These are phyloP conservation scores for Drosophila lacertosa DNA, from an alignment of 1,140 invertebrate species.

Conservation along the genomic window DNA sequence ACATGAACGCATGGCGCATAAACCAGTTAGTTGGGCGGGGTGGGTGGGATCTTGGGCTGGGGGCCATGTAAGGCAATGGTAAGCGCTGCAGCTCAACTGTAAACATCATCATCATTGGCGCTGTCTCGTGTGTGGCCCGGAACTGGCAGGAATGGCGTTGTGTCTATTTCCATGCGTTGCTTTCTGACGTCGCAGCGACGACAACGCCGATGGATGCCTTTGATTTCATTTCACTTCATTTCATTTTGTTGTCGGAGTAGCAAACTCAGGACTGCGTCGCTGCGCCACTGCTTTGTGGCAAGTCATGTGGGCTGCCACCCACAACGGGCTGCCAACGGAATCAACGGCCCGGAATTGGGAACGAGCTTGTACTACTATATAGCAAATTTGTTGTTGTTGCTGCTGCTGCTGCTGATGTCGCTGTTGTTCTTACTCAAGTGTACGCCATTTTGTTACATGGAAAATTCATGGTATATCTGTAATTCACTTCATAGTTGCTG, in stretches of 20 bases:
- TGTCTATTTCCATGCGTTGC: conserved; percentile 61
- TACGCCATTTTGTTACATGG: conserved; percentile 44
- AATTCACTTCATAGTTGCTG: conserved; percentile 53
- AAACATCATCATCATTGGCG: conserved; percentile 70
- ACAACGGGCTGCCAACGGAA: conserved; percentile 33
- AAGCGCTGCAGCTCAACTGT: conserved; percentile 68
- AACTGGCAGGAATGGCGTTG: conserved; percentile 26
- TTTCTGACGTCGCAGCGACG: conserved; percentile 40
- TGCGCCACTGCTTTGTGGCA: conserved; percentile 37
- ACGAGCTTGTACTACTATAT: conserved; percentile 37
- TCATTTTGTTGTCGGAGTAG: conserved; percentile 66
- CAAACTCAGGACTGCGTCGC: conserved; percentile 46
- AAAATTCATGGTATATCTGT: conserved; percentile 55
- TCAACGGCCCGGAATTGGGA: conserved; percentile 69
- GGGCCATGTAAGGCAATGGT: conserved; percentile 5
- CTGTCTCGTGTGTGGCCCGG: conserved; percentile 34
- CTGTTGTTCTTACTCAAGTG: conserved; percentile 25
- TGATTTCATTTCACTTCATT: conserved; percentile 82
- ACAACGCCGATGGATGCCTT: conserved; percentile 65
- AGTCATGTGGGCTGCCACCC: conserved; percentile 26
- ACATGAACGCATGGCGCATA: conserved; percentile 42
- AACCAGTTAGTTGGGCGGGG: conserved; percentile 20
- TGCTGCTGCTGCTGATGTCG: conserved; percentile 14
- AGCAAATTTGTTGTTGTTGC: conserved; percentile 8
- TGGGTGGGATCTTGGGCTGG: conserved; percentile 5